Evolutionary conservation across 2,888 invertebrate species (phyloP).

Genomic region (Drosophila putrida): DNA sequence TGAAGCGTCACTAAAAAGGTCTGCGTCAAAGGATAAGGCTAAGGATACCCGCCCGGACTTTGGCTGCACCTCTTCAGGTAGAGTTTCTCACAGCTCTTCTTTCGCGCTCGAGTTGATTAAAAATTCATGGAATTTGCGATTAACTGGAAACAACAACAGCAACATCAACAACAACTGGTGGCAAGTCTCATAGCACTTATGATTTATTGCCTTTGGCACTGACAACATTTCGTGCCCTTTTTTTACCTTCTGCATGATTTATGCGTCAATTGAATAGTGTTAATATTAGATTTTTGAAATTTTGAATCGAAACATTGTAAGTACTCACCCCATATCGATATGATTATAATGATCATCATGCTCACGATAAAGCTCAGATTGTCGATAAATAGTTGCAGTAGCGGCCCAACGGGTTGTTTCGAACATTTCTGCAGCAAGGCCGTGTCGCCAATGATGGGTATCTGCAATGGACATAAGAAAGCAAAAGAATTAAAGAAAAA

Average conservation of each 20-base stretch:
- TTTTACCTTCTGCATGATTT: constrained; percentile 45
- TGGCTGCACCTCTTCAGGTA: constrained; percentile 19
- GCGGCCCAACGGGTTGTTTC: constrained; percentile 66
- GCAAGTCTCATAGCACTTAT: constrained; percentile 35
- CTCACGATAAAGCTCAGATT: constrained; percentile 83
- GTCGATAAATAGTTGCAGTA: constrained; percentile 78
- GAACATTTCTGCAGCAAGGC: constrained; percentile 77
- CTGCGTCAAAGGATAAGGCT: constrained; percentile 68
- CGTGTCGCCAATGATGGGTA: constrained; percentile 78
- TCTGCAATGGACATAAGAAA: constrained; percentile 66
- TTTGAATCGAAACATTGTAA: neutral
- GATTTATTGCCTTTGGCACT: constrained; percentile 57
- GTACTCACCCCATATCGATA: constrained; percentile 83
- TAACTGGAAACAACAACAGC: constrained; percentile 58
- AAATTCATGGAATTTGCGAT: constrained; percentile 74
- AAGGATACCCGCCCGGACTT: constrained; percentile 25
- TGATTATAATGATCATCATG: constrained; percentile 72
- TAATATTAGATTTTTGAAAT: constrained; percentile 22
- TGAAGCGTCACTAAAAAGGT: constrained; percentile 66
- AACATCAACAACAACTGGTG: constrained; percentile 12
- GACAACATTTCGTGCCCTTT: constrained; percentile 25
- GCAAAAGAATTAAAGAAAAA: constrained; percentile 17
- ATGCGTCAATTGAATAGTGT: constrained; percentile 46
- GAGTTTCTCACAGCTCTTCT: constrained; percentile 7
- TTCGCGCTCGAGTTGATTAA: constrained; percentile 57